phyloP scores from a whole-genome alignment of 1,140 invertebrate genomes.

The Drosophila bifasciata region DNA sequence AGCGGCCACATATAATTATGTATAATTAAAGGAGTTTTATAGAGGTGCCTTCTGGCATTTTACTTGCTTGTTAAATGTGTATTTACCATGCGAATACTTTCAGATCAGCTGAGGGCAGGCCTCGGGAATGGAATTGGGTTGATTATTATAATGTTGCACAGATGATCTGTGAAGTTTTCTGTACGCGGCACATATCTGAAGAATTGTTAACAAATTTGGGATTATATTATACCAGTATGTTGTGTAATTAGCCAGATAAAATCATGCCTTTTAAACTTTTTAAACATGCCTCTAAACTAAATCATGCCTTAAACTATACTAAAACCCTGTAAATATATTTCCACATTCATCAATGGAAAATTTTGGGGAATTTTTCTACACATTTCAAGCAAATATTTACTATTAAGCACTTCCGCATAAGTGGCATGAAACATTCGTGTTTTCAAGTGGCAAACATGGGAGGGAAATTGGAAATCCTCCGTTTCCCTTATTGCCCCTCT shows the following conservation, averaged over 20 bases:
- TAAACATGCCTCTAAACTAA: too few relatives aligned
- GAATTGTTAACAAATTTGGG: too few relatives aligned
- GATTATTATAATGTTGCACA: slow-evolving; percentile 3
- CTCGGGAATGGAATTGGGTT: slow-evolving; percentile 2
- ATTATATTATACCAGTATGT: too few relatives aligned
- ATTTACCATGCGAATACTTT: slow-evolving; percentile 52
- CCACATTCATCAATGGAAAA: slow-evolving; percentile 2
- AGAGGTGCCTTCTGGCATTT: slow-evolving; percentile 52
- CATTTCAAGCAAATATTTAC: slow-evolving; percentile 9
- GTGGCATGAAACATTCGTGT: slow-evolving; percentile 34
- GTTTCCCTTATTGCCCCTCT: too few relatives aligned
- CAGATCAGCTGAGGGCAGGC: background rate
- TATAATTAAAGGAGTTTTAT: slow-evolving; percentile 71
- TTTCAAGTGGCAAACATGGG: slow-evolving; percentile 34
- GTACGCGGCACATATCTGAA: background rate
- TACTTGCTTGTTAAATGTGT: slow-evolving; percentile 60
- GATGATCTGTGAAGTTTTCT: slow-evolving; percentile 18
- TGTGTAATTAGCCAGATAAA: too few relatives aligned
- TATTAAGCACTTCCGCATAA: slow-evolving; percentile 32
- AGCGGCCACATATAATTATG: slow-evolving; percentile 55
- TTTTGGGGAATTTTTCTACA: background rate
- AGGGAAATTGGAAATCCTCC: slow-evolving; percentile 14
- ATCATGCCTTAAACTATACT: too few relatives aligned
- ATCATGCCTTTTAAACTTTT: too few relatives aligned
- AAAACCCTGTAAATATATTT: too few relatives aligned